Evolutionary conservation across 2,113 vertebrate species (phyloP).

Genomic region (Gallinago media): DNA sequence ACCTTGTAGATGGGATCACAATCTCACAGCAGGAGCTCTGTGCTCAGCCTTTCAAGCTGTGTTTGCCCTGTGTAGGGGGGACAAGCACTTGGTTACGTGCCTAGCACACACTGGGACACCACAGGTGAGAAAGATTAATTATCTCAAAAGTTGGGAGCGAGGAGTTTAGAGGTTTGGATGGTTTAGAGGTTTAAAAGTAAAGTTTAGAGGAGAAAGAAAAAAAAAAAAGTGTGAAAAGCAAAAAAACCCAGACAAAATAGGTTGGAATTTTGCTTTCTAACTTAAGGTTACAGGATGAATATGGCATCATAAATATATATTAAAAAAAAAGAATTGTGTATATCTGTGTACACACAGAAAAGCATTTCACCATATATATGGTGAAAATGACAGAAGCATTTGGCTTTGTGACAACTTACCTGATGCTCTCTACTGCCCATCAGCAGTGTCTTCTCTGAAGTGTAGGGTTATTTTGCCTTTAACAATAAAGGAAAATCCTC

Average conservation of each 20-base stretch:
- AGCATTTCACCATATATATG: not conserved
- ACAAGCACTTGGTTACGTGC: not conserved
- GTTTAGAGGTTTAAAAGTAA: not conserved
- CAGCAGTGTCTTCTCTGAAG: not conserved
- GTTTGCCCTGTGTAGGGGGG: not conserved
- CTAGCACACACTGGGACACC: not conserved
- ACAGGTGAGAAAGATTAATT: not conserved
- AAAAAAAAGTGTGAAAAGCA: not conserved
- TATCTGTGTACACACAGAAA: not conserved
- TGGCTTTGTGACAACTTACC: not conserved
- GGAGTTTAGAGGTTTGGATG: not conserved
- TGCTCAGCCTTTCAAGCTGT: not conserved
- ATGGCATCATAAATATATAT: not conserved
- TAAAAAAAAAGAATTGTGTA: not conserved
- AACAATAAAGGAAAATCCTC: not conserved
- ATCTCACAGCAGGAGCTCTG: not conserved
- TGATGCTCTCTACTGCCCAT: not conserved
- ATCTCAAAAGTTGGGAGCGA: not conserved
- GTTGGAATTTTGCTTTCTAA: not conserved
- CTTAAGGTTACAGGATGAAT: not conserved
- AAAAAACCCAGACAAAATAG: not conserved
- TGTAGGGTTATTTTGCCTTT: not conserved
- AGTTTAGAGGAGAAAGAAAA: not conserved
- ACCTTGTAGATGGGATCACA: not conserved
- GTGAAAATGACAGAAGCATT: not conserved